Evolutionary conservation across 2,797 vertebrate genomes (phyloP).

Genomic region (Helostoma temminkii): DNA sequence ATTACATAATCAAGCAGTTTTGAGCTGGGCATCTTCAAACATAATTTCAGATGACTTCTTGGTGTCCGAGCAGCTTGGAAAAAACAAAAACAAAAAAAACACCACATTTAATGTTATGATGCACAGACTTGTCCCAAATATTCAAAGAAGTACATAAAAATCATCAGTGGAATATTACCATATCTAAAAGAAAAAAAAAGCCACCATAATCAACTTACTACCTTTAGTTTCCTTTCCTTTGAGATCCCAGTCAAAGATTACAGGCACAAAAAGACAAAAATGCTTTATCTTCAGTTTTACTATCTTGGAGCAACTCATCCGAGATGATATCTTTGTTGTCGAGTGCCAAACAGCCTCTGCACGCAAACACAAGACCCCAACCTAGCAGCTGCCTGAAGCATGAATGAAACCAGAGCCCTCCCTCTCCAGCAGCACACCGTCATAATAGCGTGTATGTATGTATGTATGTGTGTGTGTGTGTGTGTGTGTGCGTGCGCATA

Average conservation of each 20-base stretch:
- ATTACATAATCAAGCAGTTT: not conserved
- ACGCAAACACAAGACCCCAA: constrained; percentile 76
- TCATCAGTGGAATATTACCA: not conserved
- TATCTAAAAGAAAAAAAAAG: constrained; percentile 20
- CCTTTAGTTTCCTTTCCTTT: constrained; percentile 19
- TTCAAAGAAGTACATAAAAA: not conserved
- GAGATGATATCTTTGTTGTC: constrained; percentile 72
- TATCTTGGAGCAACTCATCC: constrained; percentile 72
- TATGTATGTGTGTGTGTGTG: constrained; percentile 14
- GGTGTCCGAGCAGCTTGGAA: not conserved
- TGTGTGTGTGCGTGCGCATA: constrained; percentile 28
- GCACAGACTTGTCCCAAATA: not conserved
- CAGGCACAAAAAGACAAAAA: constrained; percentile 35
- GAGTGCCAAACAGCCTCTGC: constrained; percentile 63
- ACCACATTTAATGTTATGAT: not conserved
- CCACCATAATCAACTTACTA: constrained; percentile 1
- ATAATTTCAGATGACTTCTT: constrained; percentile 6
- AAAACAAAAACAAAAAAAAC: not conserved
- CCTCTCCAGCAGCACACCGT: constrained; percentile 70
- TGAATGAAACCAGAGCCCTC: constrained; percentile 85
- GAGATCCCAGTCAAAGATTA: constrained; percentile 36
- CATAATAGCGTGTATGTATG: constrained; percentile 60
- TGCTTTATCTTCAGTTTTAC: constrained; percentile 48
- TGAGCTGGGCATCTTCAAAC: not conserved
- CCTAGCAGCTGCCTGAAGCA: constrained; percentile 76